Base-by-base conservation (phyloP, 2,888 invertebrate genomes). In the Quadriops clusia region DNA sequence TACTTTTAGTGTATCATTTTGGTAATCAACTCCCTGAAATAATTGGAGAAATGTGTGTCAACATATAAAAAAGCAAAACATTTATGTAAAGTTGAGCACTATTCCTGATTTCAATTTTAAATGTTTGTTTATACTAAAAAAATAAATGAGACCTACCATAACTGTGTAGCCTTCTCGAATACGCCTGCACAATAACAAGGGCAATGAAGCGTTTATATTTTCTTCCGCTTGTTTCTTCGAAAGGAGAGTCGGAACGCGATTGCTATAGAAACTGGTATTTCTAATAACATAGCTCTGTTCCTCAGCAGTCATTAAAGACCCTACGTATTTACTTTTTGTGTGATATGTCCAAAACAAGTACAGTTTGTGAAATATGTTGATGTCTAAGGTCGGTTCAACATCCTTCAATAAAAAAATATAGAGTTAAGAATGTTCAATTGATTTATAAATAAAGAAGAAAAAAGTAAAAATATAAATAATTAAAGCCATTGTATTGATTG, bases 151-250 rank as follows among this genome's bases (percentile, higher is more conserved):
- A 41, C 46, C 51, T 60, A 67, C 69, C 50, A 71, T 73, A 37
- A 80, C 65, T 21, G 72, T 70, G 56, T 79, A 85, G 16, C 85
- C 85, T 60, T 84, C 84, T 23, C 82, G 61, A 38, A 85, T 63
- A 36, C 84, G 63, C 44, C 82, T 74, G 28, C 79, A 77, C 34
- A 85, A 57, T 27, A 84, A 62, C 47, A 74, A 71, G 40, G 69
- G 65, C 36, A 82, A 59, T 30, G 68, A 66, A 36, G 76, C 65
- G 40, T 64, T 70, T 10, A 70, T 65, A 51, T 74, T 73, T 39
- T 70, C 69, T 45, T 77, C 76, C 38, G 70, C 67, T 53, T 77
- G 77, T 44, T 71, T 68, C 45, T 77, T 72, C 20, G 70, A 62
- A 24, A 75, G 61, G 37, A 73, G 57, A 36, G 67, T 63, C 22